Evolutionary conservation across 2,797 vertebrate genomes (phyloP).

Genomic region (Eulemur mongoz): DNA sequence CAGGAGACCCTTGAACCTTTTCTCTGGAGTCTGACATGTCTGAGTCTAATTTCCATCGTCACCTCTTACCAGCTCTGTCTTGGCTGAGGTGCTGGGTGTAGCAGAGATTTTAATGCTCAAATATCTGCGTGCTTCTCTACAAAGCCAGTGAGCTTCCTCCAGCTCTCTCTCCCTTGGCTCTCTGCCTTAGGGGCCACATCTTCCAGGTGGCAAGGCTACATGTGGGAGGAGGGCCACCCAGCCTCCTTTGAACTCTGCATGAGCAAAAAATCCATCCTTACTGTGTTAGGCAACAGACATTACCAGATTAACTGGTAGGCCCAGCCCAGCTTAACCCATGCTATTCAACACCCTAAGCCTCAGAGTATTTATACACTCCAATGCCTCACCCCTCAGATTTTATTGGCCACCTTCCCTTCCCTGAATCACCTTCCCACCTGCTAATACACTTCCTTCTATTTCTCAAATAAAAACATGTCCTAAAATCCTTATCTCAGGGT

Average conservation of each 20-base stretch:
- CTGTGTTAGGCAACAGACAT: too few relatives aligned
- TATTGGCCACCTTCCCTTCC: neutral
- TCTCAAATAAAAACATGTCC: neutral
- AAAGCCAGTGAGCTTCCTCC: neutral
- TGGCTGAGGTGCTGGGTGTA: fast-evolving
- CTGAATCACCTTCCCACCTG: neutral
- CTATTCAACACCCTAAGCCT: neutral
- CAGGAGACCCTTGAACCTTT: too few relatives aligned
- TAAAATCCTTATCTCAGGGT: neutral
- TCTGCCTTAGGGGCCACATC: neutral
- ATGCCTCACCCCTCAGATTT: neutral
- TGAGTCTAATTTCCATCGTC: neutral
- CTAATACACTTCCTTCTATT: neutral
- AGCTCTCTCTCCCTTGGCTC: neutral
- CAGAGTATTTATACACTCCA: neutral
- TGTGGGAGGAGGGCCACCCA: neutral
- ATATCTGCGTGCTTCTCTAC: too few relatives aligned
- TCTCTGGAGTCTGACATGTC: neutral
- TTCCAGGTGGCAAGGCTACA: neutral
- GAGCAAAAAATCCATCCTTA: neutral
- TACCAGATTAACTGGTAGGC: neutral
- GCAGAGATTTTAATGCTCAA: neutral
- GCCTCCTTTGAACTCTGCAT: neutral
- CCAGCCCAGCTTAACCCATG: neutral
- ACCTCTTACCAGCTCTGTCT: neutral